These are phyloP conservation scores for Cloeon dipterum DNA, from an alignment of 2,888 invertebrate genomes.

Conservation along the genomic window DNA sequence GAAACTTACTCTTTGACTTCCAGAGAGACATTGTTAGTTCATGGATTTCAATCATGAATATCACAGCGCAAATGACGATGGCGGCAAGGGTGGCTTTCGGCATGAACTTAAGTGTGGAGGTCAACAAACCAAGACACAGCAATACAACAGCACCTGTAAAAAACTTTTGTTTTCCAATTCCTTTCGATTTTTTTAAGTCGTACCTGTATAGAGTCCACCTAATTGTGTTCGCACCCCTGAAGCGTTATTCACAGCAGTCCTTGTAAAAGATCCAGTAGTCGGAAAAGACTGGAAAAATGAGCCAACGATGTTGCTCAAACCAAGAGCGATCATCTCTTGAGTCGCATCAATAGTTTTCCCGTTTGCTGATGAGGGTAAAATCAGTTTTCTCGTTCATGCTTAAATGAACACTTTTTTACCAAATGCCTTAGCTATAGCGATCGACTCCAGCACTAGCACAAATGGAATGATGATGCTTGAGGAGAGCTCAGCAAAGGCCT, in stretches of 20 bases:
- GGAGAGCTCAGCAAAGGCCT: neutral
- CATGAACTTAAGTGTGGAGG: conserved; percentile 61
- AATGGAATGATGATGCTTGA: neutral
- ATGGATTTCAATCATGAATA: conserved; percentile 50
- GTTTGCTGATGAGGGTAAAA: too few relatives aligned
- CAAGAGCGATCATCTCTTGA: conserved; percentile 76
- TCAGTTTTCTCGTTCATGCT: too few relatives aligned
- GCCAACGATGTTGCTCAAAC: conserved; percentile 53
- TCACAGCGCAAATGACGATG: conserved; percentile 75
- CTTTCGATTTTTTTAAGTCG: too few relatives aligned
- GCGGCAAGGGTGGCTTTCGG: conserved; percentile 68
- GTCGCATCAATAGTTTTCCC: conserved; percentile 57
- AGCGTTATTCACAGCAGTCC: conserved; percentile 76
- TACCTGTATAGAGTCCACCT: conserved; percentile 56
- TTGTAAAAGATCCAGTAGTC: conserved; percentile 61
- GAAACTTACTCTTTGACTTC: conserved; percentile 45
- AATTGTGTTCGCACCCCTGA: conserved; percentile 69
- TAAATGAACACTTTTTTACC: neutral
- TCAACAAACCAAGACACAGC: conserved; percentile 51
- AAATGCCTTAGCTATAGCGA: neutral
- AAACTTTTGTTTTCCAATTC: too few relatives aligned
- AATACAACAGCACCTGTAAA: conserved; percentile 52
- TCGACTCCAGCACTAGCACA: neutral
- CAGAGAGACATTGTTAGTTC: conserved; percentile 44
- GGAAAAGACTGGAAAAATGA: conserved; percentile 74